Evolutionary conservation across 1,140 invertebrate genomes (phyloP), one percentile per base, ranked within the genome.

Genomic region (Mylabris phalerata): DNA sequence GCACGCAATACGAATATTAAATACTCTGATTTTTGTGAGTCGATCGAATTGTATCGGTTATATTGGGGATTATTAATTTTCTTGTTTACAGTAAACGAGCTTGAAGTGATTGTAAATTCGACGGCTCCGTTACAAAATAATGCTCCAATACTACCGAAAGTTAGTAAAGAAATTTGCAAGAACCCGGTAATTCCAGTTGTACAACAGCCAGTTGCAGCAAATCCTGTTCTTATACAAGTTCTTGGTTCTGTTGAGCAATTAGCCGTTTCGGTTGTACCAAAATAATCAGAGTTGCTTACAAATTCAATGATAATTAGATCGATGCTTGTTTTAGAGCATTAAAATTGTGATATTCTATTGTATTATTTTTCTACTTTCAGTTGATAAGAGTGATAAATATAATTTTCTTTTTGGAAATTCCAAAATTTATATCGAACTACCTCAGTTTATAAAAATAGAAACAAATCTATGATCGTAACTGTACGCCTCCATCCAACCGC

Each of bases 281-380:
- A 50, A 39, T 50, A 50, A 38, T 9, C 32, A 3, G 11, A 19
- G 44, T 48, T n/a, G 4, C 3, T 48, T 13, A n/a, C 9, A 1
- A 48, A 48, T 48, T 46, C 7, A 24, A 27, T 48, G 13, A 10
- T 32, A 32, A 32, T 32, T 32, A 32, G 7, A 32, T 19, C 11
- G n/a, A 50, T 38, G 48, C 48, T 50, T 50, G 48, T 50, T 50
- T 50, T 50, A 50, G 39, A 50, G 48, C 48, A 39, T 50, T 50
- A 50, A 19, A 19, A 19, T 48, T 50, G 48, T 50, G 48, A 50
- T 50, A 50, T 32, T 32, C 32, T 4, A 32, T 7, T 32, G 32
- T 32, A 32, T 32, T 32, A 32, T 32, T 32, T 5, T 5, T 32
- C 7, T 5, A 32, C 7, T 19, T 19, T 32, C 7, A 32, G 7